Percentiles rank a stretch among this genome's conserved stretches.
Evolutionary conservation across 2,888 invertebrate genomes (phyloP).

Genomic region (Physocephala rufipes): DNA sequence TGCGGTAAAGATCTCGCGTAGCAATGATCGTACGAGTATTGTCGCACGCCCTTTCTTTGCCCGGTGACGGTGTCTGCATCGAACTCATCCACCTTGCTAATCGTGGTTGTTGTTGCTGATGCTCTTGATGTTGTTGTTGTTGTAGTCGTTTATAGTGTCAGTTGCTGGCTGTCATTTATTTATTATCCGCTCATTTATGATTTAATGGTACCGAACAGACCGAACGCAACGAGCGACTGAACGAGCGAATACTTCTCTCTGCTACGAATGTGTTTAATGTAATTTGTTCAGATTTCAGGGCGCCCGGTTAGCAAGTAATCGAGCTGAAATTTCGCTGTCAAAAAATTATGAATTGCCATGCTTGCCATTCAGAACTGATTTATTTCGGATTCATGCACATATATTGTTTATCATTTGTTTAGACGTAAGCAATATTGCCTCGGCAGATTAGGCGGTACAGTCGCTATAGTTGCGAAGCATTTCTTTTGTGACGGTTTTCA

Average conservation of each 20-base stretch:
- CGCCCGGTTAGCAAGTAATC: conserved; percentile 52
- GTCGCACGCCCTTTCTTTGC: background rate
- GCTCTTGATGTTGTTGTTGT: too few relatives aligned
- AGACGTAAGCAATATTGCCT: too few relatives aligned
- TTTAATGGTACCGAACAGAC: too few relatives aligned
- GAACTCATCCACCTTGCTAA: conserved; percentile 6
- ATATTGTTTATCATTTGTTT: conserved; percentile 29
- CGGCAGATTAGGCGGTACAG: background rate
- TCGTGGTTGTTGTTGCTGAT: too few relatives aligned
- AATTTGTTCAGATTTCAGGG: conserved; percentile 46
- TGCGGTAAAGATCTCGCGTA: background rate
- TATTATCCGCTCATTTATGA: conserved; percentile 33
- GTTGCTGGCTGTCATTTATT: conserved; percentile 28
- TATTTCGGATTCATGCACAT: conserved; percentile 37
- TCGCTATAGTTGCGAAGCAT: too few relatives aligned
- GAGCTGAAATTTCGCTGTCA: conserved; percentile 46
- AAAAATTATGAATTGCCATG: conserved; percentile 36
- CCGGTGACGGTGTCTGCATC: background rate
- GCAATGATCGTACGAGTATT: too few relatives aligned
- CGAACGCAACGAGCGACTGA: too few relatives aligned
- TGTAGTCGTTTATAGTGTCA: conserved; percentile 3
- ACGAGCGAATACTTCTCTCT: conserved; percentile 1
- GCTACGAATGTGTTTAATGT: conserved; percentile 19
- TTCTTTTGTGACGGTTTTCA: too few relatives aligned
- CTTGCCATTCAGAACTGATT: conserved; percentile 23